Percentiles rank a stretch among this genome's conserved stretches.
phyloP scores from a whole-genome alignment of 2,113 vertebrate species.

The Okapia johnstoni region DNA sequence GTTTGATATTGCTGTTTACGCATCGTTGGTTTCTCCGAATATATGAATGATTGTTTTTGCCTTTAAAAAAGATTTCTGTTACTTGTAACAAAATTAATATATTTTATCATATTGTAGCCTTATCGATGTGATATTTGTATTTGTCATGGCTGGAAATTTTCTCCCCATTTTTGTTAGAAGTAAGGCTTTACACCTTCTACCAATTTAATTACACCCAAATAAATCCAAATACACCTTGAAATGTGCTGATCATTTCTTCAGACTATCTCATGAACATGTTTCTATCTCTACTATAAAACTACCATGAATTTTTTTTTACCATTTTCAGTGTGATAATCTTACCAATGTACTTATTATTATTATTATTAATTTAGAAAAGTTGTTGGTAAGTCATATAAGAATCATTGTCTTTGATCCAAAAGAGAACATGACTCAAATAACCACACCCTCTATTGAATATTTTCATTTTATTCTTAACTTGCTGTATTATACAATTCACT shows the following conservation, averaged over 20 bases:
- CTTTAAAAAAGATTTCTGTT: not conserved
- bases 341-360: not conserved
- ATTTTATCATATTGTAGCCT: not conserved
- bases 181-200: not conserved
- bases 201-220: not conserved
- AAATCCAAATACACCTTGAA: not conserved
- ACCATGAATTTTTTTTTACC: not conserved
- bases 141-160: not conserved
- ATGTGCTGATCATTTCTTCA: not conserved
- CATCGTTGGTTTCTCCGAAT: not conserved
- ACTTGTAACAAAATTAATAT: not conserved
- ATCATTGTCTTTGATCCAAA: not conserved
- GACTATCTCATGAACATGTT: not conserved
- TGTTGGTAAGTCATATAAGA: constrained; percentile 9
- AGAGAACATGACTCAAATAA: not conserved
- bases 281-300: not conserved
- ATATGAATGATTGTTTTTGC: not conserved
- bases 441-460: not conserved
- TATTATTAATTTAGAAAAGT: not conserved
- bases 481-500: not conserved
- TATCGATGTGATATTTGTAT: not conserved
- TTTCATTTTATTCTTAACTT: not conserved
- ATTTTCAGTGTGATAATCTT: not conserved
- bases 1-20: not conserved
- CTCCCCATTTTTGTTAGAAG: not conserved